phyloP scores from a whole-genome alignment of 2,113 vertebrate species.

The Aegotheles bennettii region DNA sequence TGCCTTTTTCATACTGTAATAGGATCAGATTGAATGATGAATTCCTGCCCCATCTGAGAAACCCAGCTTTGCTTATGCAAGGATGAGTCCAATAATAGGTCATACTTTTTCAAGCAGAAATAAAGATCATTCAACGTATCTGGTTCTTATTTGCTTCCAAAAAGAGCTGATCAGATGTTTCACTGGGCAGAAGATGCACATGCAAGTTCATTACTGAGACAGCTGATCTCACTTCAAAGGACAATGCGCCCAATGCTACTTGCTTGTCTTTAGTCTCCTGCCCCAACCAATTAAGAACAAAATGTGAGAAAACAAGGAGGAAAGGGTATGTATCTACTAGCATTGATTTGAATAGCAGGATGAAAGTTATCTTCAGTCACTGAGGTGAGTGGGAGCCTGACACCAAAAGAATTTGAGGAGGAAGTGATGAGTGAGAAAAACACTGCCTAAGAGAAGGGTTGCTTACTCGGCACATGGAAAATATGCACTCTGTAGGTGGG shows the following conservation, averaged over 20 bases:
- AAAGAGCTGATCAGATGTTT: background rate
- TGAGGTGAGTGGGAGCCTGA: constrained; percentile 48
- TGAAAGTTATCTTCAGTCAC: constrained; percentile 56
- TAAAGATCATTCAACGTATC: background rate
- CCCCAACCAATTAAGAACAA: background rate
- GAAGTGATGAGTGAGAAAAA: constrained; percentile 62
- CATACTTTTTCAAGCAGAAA: background rate
- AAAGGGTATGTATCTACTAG: constrained; percentile 38
- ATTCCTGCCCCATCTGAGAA: background rate
- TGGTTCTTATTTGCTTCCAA: background rate
- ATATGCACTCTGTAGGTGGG: constrained; percentile 43
- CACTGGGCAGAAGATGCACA: background rate
- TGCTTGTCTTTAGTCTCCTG: constrained; percentile 7
- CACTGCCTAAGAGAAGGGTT: constrained; percentile 34
- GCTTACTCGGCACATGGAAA: constrained; percentile 29
- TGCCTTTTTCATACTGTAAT: background rate
- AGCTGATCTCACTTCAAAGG: background rate
- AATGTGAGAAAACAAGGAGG: constrained; percentile 9
- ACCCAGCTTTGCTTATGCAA: background rate
- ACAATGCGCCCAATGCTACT: background rate
- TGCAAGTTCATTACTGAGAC: background rate
- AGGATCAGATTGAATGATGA: background rate
- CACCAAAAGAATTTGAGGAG: constrained; percentile 54
- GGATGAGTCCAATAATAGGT: background rate
- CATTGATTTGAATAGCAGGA: constrained; percentile 45